Evolutionary conservation across 2,113 vertebrate genomes (phyloP).

Genomic region (Tetraodon nigroviridis): DNA sequence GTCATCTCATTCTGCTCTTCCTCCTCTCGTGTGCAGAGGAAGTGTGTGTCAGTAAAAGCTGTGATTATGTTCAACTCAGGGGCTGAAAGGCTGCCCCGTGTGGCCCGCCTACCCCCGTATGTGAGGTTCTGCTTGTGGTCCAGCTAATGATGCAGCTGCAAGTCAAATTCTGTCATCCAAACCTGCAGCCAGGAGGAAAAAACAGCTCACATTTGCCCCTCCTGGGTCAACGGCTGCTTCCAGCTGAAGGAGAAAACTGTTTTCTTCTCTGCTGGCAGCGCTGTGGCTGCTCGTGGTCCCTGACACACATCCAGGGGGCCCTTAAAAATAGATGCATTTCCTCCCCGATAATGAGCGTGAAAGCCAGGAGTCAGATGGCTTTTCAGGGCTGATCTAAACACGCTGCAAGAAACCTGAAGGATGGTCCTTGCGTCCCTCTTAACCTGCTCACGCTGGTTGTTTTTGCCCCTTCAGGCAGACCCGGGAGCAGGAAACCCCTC

Average conservation of each 20-base stretch:
- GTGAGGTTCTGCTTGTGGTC: no score
- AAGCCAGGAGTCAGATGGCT: constrained; percentile 2
- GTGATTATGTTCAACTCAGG: neutral
- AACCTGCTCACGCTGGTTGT: neutral
- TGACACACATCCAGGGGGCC: constrained; percentile 47
- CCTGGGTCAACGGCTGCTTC: constrained; percentile 32
- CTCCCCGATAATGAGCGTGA: no score
- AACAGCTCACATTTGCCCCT: constrained; percentile 42
- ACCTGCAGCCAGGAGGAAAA: constrained; percentile 27
- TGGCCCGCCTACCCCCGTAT: no score
- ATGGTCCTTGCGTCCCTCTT: neutral
- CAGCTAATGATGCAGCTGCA: no score
- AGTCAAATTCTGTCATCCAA: constrained; percentile 5
- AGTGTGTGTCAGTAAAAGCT: neutral
- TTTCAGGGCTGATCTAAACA: neutral
- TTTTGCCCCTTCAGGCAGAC: constrained; percentile 80
- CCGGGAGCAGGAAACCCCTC: constrained; percentile 92
- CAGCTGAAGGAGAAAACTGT: constrained; percentile 19
- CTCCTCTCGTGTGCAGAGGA: neutral
- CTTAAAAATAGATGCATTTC: no score
- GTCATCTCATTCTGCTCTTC: constrained; percentile 1
- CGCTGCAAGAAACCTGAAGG: no score
- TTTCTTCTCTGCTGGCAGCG: constrained; percentile 28
- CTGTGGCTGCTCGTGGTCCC: constrained; percentile 30
- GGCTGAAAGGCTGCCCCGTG: neutral